Evolutionary conservation across 2,113 vertebrate species (phyloP).

Genomic region (Pyxicephalus adspersus): DNA sequence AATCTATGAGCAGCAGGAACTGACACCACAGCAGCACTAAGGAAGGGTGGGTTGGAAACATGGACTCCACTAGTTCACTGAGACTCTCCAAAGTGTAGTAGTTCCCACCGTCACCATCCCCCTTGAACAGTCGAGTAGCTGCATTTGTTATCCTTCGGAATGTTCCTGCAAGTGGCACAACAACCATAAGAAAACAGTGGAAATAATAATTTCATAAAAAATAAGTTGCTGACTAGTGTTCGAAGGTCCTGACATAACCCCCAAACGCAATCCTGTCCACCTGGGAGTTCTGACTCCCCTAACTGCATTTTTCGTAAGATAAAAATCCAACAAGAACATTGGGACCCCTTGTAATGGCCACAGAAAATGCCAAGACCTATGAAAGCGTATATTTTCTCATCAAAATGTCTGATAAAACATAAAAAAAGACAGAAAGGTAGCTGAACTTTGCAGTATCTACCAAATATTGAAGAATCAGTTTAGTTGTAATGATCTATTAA

Average conservation of each 20-base stretch:
- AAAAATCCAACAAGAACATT: too few relatives aligned
- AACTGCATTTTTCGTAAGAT: too few relatives aligned
- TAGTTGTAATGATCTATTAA: too few relatives aligned
- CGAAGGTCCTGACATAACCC: too few relatives aligned
- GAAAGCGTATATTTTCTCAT: neutral
- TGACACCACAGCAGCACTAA: conserved; percentile 98
- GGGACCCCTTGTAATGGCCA: too few relatives aligned
- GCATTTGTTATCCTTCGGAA: conserved; percentile 94
- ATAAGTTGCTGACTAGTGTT: too few relatives aligned
- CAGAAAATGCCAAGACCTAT: too few relatives aligned
- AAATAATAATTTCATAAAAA: neutral
- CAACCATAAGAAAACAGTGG: neutral
- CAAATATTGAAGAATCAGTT: too few relatives aligned
- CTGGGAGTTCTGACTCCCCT: too few relatives aligned
- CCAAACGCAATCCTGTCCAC: too few relatives aligned
- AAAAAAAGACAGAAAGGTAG: neutral
- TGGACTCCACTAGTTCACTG: conserved; percentile 82
- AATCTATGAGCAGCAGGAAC: conserved; percentile 93
- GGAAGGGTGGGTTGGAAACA: conserved; percentile 93
- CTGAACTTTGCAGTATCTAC: too few relatives aligned
- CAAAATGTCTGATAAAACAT: too few relatives aligned
- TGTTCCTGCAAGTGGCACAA: conserved; percentile 77
- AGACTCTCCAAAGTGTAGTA: conserved; percentile 88
- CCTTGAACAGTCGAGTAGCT: conserved; percentile 85
- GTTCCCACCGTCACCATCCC: conserved; percentile 71